Evolutionary conservation across 2,888 invertebrate genomes (phyloP).

Genomic region (Strigamia maritima): DNA sequence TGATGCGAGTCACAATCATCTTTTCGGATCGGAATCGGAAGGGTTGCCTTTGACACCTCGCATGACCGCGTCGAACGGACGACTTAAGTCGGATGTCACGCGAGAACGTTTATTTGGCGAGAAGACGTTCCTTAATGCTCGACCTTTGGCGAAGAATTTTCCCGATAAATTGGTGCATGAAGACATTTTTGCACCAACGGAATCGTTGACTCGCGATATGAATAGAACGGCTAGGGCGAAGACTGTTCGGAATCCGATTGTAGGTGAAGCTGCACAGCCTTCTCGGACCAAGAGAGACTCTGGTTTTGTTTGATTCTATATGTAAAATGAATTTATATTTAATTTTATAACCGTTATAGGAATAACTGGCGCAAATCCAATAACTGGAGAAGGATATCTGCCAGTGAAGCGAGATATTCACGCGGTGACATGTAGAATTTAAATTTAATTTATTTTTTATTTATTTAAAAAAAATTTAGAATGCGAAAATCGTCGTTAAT

Average conservation of each 20-base stretch:
- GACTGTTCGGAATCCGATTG: neutral
- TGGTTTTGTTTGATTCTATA: neutral
- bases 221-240: neutral
- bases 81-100: neutral
- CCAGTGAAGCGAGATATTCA: constrained; percentile 11
- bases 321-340: neutral
- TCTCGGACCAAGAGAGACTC: neutral
- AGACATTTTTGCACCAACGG: neutral
- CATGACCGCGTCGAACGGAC: neutral
- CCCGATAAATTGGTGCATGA: neutral
- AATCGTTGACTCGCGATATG: neutral
- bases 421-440: neutral
- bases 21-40: neutral
- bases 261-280: neutral
- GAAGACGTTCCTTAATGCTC: neutral
- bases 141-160: neutral
- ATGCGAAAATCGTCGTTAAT: neutral
- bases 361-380: neutral
- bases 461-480: neutral
- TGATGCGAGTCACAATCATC: neutral
- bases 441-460: no score
- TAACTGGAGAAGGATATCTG: constrained; percentile 10
- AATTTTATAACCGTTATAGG: neutral
- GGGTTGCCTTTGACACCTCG: neutral
- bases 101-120: neutral